Conservation (phyloP, 2,888 invertebrate genomes). For the Xanthorhoe spadicearia region DNA sequence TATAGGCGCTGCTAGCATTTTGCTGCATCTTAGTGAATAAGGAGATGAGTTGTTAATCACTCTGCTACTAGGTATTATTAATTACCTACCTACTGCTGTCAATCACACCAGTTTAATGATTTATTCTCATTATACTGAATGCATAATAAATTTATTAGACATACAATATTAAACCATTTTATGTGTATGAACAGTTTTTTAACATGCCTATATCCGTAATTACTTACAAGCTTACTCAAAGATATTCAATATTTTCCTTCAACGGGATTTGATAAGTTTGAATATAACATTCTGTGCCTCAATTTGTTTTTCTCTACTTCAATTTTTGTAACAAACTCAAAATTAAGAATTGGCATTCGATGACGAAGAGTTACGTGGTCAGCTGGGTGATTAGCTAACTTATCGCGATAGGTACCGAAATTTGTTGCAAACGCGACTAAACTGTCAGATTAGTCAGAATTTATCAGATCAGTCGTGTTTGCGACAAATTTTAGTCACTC, state of each 20-base stretch:
- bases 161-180: no score
- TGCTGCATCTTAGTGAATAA: slow-evolving; percentile 10
- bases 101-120: slow-evolving; percentile 36
- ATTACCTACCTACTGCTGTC: slow-evolving; percentile 39
- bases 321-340: not conserved
- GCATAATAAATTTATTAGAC: no score
- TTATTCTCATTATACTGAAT: slow-evolving; percentile 24
- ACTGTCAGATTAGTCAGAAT: no score
- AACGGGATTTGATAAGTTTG: no score
- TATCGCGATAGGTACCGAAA: no score
- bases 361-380: no score
- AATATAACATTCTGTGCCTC: not conserved
- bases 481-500: no score
- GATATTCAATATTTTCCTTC: not conserved
- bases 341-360: no score
- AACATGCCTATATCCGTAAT: not conserved
- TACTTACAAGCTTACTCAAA: not conserved
- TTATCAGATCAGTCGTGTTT: not conserved
- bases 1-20: not conserved
- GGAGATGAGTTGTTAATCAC: slow-evolving; percentile 39
- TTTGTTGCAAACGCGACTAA: no score
- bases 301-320: not conserved
- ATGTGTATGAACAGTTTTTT: not conserved
- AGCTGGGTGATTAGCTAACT: no score
- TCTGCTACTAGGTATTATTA: slow-evolving; percentile 34